Evolutionary conservation across 1,140 invertebrate species (phyloP), one percentile per base, ranked within the genome.

Genomic region (Papilio aristodemus): DNA sequence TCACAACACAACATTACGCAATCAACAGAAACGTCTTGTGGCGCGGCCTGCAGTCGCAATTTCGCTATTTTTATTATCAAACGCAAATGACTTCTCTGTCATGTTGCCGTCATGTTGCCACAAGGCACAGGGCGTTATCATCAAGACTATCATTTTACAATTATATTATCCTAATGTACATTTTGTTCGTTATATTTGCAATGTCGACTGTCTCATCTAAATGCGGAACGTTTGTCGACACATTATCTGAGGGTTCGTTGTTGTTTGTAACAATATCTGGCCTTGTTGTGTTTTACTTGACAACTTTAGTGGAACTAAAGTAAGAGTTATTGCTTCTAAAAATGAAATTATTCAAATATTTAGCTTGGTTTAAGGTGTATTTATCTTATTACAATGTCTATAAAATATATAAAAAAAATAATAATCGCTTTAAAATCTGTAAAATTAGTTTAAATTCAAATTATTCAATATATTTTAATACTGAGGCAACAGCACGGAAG

Each of bases 111-210:
- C n/a, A n/a, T n/a, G n/a, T n/a, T n/a, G n/a, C n/a, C n/a, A n/a
- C n/a, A n/a, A n/a, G n/a, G n/a, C n/a, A 50, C 19, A 14, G 27
- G 10, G 27, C 27, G 25, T 66, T 66, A 66, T 66, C 63, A 50
- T 66, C 13, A n/a, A 50, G 63, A 64, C 60, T 13, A 38, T 17
- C 25, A 41, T 50, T 66, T 66, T 66, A 66, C 41, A 50, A 66
- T 66, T 50, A 22, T 43, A 27, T 66, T 66, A 66, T 66, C 63
- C 63, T 36, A 50, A 36, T 66, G 43, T 50, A 66, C 63, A 66
- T 66, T 50, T 25, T 32, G 6, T 32, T 32, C 2, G 43, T 64
- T 66, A 19, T 66, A 66, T 66, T 66, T 66, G 43, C 63, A 66
- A 66, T 50, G 63, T 66, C 63, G 50, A 66, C 41, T 25, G 27